Evolutionary conservation across 2,888 invertebrate species (phyloP), one percentile per base, ranked within the genome.

Genomic region (Meghimatium bilineatum): DNA sequence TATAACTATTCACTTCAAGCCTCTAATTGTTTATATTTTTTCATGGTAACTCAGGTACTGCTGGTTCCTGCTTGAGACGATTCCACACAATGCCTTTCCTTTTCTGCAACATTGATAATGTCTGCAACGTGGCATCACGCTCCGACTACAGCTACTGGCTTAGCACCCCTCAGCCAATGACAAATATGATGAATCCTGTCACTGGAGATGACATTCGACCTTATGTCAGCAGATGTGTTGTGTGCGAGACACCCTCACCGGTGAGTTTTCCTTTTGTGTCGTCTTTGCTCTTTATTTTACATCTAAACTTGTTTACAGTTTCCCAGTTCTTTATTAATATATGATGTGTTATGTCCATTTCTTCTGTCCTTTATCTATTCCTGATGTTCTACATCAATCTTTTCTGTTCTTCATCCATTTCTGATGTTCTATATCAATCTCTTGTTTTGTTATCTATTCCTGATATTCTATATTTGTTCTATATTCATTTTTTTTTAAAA

Each of bases 121-220:
- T 97, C 0, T 99, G 99, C 94, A 96, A 98, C 92, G 97, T 98
- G 93, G 97, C 98, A 0, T 96, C 97, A 91, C 95, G 98, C 85
- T 98, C 97, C 93, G 99, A 99, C 93, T 99, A 98, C 95, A 98
- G 98, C 93, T 98, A 99, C 94, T 99, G 99, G 99, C 94, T 99
- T 36, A 97, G 98, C 38, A 98, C 99, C 1, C 96, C 96, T 0
- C 97, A 99, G 96, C 97, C 97, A 0, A 97, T 99, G 97, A 96
- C 96, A 95, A 96, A 97, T 0, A 96, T 96, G 95, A 96, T 96
- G 94, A 98, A 98, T 97, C 96, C 96, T 6, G 76, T 92, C 29
- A 83, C 87, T 10, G 92, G 92, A 20, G 86, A 88, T 3, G 96
- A 97, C 91, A 96, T 98, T 71, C 96, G 96, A 87, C 96, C 96